These are phyloP conservation scores for Drosophila parabipectinata DNA, from an alignment of 1,140 invertebrate genomes.

Conservation along the genomic window DNA sequence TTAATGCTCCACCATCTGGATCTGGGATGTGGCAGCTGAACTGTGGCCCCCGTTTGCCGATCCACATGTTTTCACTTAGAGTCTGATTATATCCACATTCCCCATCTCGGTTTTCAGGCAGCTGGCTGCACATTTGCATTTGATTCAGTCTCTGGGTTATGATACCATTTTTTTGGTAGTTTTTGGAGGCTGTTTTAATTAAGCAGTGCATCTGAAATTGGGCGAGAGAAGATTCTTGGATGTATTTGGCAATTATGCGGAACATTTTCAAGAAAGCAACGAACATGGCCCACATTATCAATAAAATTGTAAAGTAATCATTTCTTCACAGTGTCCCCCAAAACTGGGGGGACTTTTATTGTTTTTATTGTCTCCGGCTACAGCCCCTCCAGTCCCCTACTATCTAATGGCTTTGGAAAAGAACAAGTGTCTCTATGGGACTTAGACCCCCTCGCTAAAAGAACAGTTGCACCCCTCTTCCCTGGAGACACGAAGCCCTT, in stretches of 20 bases:
- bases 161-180: neutral
- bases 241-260: slow-evolving; percentile 50
- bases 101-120: slow-evolving; percentile 5
- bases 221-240: slow-evolving; percentile 27
- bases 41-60: slow-evolving; percentile 33
- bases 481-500: neutral
- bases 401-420: slow-evolving; percentile 6
- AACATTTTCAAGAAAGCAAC: neutral
- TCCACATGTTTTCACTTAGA: slow-evolving; percentile 70
- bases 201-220: slow-evolving; percentile 64
- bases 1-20: slow-evolving; percentile 13
- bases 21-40: slow-evolving; percentile 17
- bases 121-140: slow-evolving; percentile 26
- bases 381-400: neutral
- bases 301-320: neutral
- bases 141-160: slow-evolving; percentile 1
- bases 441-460: slow-evolving; percentile 3
- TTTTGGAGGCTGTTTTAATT: slow-evolving; percentile 31
- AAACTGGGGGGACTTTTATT: neutral
- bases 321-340: neutral
- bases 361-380: slow-evolving; percentile 38
- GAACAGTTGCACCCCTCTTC: neutral
- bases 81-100: slow-evolving; percentile 42
- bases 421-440: slow-evolving; percentile 16
- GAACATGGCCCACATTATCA: neutral